Conservation (phyloP, 2,797 vertebrate species). For the Malacoraja senta region DNA sequence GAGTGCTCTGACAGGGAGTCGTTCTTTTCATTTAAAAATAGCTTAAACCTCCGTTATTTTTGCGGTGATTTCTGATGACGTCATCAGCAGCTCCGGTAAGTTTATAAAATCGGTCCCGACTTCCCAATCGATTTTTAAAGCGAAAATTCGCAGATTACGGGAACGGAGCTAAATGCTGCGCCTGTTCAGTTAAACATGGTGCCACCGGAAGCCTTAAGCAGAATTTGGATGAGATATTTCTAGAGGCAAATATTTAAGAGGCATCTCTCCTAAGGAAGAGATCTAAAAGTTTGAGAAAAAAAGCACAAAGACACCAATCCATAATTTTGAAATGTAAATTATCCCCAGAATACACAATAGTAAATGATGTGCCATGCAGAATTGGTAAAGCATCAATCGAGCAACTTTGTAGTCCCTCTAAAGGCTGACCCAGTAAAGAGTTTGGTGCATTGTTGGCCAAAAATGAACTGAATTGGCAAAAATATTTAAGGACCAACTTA, state of each 20-base stretch:
- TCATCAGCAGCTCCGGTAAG: too few relatives aligned
- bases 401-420: not conserved
- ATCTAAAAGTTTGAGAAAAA: not conserved
- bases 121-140: too few relatives aligned
- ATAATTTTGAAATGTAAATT: not conserved
- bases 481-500: not conserved
- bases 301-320: not conserved
- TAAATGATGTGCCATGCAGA: not conserved
- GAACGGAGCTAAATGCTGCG: too few relatives aligned
- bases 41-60: too few relatives aligned
- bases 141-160: too few relatives aligned
- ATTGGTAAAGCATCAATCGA: not conserved
- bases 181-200: too few relatives aligned
- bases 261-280: too few relatives aligned
- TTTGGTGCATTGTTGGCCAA: not conserved
- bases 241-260: not conserved
- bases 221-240: not conserved
- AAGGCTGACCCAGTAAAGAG: not conserved
- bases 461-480: not conserved
- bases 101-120: too few relatives aligned
- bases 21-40: too few relatives aligned
- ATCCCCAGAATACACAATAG: not conserved
- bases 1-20: too few relatives aligned
- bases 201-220: too few relatives aligned
- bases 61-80: too few relatives aligned